Evolutionary conservation across 2,113 vertebrate genomes (phyloP).

Genomic region (Lucifuga dentata): DNA sequence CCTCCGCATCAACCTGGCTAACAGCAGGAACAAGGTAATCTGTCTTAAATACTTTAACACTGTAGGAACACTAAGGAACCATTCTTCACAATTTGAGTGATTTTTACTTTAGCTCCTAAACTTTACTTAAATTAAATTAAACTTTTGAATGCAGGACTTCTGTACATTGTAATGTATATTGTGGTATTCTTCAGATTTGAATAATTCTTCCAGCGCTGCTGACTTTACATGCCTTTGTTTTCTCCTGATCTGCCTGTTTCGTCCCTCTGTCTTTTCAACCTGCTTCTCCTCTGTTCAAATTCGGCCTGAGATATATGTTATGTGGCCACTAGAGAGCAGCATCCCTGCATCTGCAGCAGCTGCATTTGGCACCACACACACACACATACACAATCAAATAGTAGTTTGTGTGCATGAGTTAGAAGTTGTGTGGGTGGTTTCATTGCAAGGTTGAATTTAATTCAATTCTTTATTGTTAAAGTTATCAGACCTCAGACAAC

Average conservation of each 20-base stretch:
- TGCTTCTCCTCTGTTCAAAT: neutral
- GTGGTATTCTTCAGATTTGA: too few relatives aligned
- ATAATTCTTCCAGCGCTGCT: too few relatives aligned
- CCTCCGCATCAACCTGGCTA: conserved; percentile 83
- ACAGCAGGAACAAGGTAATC: conserved; percentile 82
- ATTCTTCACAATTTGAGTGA: too few relatives aligned
- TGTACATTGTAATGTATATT: too few relatives aligned
- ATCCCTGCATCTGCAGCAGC: neutral
- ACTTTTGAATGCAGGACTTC: too few relatives aligned
- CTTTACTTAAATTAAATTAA: too few relatives aligned
- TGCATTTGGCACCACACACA: neutral
- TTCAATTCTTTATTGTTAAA: conserved; percentile 55
- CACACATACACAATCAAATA: neutral
- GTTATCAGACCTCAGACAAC: conserved; percentile 21
- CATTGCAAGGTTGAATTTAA: conserved; percentile 49
- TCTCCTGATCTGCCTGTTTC: neutral
- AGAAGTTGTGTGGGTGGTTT: conserved; percentile 21
- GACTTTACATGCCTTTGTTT: neutral
- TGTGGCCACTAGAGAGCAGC: conserved; percentile 58
- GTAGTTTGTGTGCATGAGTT: conserved; percentile 22
- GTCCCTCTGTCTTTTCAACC: neutral
- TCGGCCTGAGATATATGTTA: neutral
- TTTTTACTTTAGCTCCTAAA: too few relatives aligned
- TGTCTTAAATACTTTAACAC: too few relatives aligned
- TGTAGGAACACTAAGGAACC: too few relatives aligned